Base-by-base conservation (phyloP, 2,113 vertebrate genomes). In the Catagonus wagneri region DNA sequence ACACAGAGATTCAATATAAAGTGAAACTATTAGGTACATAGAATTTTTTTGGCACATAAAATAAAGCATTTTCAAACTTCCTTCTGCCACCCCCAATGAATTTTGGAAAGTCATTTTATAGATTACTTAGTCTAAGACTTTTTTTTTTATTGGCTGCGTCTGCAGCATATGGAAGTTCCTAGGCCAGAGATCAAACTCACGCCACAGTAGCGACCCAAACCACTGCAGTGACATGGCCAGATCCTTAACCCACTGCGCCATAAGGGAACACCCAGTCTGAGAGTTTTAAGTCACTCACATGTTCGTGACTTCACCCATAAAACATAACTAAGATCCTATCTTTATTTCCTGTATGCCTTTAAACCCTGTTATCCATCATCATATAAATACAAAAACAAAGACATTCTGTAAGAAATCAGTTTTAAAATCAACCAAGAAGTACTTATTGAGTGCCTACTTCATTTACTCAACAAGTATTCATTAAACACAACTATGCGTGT, bases 381-480 rank as follows among this genome's bases (percentile, higher is more conserved):
- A 69, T 54, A 44, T 34, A 72, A 90, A 36, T 0, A 39, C 12
- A 58, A 93, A 92, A 96, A 94, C 17, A 65, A 94, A 90, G 94
- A 29, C 25, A 72, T 66, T 12, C 39, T 36, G 17, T n/a, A 80
- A 71, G 34, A 90, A 10, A 29, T 68, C 68, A 76, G 52, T 34
- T 85, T 97, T 78, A 78, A 95, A 95, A 54, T 69, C 95, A 88
- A 88, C 52, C 54, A 87, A 39, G 19, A 72, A 72, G 56, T 25
- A 61, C 20, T 80, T 25, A 72, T 0, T 7, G 34, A 89, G 34
- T 34, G 11, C 22, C 58, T 36, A 61, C n/a, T 61, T 89, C 63
- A 68, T 58, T 92, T 66, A 83, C 23, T 80, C 52, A 65, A 65
- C 27, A 90, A 72, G 34, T 17, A 71, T 66, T 71, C 61, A 23